Evolutionary conservation across 2,797 vertebrate species (phyloP), one percentile per base, ranked within the genome.

Genomic region (Erpetoichthys calabaricus): DNA sequence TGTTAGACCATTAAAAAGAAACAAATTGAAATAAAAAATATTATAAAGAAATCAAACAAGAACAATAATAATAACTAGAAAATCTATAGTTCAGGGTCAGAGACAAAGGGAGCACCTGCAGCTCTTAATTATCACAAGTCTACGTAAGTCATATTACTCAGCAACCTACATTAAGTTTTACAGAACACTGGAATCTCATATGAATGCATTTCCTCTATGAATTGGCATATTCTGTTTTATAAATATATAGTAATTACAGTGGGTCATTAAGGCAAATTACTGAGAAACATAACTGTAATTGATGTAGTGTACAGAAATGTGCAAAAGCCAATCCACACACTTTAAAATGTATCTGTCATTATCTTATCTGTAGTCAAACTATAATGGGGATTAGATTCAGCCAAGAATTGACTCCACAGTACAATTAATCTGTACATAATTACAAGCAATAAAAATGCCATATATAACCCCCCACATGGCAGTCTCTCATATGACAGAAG

Each of bases 371-470:
- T 49, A n/a, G 57, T 51, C 41, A 43, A 43, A 57, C 42, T 47
- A 49, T 49, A 49, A 49, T 49, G 47, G n/a, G 5, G n/a, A 49
- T 49, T 49, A 57, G 10, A 5, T 51, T 49, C 56, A 42, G 45
- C 25, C 41, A 47, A 47, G 42, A 58, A 51, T n/a, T 58, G 47
- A 49, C 47, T 51, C 46, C 42, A 47, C 57, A 49, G 57, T 43
- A 51, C 50, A 43, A 47, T 51, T 51, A 58, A 51, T 58, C 57
- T 58, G 49, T 58, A 58, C 47, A 58, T 51, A 58, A 58, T 58
- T 51, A 58, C 50, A 49, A 58, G 47, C 44, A 50, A 49, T 9
- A 49, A 49, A 49, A 49, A n/a, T 6, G 4, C 47, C 47, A 49
- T 45, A 7, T 44, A 58, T 58, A 42, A 57, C 43, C 10, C 50